A percentile compares a stretch with the other conserved stretches of the same genome.
These are phyloP conservation scores for Rhodinocichla rosea DNA, from an alignment of 2,113 vertebrate genomes.

Conservation along the genomic window DNA sequence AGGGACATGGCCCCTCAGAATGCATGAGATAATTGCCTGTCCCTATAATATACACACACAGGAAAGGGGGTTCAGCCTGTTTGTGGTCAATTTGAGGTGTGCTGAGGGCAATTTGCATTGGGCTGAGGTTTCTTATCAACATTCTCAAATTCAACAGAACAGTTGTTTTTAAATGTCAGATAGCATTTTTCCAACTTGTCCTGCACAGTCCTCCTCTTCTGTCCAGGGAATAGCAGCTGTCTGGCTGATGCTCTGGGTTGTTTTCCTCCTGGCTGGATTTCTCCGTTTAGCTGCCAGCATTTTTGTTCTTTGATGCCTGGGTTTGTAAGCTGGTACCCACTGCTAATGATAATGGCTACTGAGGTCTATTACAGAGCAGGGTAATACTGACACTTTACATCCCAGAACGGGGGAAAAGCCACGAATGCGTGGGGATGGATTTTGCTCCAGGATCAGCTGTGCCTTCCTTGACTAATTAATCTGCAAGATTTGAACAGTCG, in stretches of 20 bases:
- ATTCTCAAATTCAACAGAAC: not conserved
- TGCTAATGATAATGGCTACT: conserved; percentile 34
- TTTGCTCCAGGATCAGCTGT: conserved; percentile 50
- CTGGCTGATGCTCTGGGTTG: conserved; percentile 51
- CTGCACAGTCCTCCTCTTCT: not conserved
- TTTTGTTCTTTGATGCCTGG: conserved; percentile 57
- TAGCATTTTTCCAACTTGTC: conserved; percentile 7
- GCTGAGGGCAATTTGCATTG: not conserved
- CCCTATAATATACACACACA: not conserved
- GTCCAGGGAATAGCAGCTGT: conserved; percentile 8
- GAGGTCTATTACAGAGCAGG: conserved; percentile 42
- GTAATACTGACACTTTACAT: not conserved
- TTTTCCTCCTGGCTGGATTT: conserved; percentile 63
- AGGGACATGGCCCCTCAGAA: not conserved
- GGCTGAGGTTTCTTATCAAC: not conserved
- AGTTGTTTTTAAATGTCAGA: conserved; percentile 26
- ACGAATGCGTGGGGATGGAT: conserved; percentile 16
- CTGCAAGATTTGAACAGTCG: conserved; percentile 39
- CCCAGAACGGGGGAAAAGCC: not conserved
- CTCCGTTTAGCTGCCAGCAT: conserved; percentile 54
- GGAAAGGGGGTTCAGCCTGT: not conserved
- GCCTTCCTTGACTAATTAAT: conserved; percentile 57
- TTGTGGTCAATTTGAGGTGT: not conserved
- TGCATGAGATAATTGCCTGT: not conserved
- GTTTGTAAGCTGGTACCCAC: conserved; percentile 64